Base-by-base conservation (phyloP, 2,888 invertebrate species). In the Sinhomidia bicolor region DNA sequence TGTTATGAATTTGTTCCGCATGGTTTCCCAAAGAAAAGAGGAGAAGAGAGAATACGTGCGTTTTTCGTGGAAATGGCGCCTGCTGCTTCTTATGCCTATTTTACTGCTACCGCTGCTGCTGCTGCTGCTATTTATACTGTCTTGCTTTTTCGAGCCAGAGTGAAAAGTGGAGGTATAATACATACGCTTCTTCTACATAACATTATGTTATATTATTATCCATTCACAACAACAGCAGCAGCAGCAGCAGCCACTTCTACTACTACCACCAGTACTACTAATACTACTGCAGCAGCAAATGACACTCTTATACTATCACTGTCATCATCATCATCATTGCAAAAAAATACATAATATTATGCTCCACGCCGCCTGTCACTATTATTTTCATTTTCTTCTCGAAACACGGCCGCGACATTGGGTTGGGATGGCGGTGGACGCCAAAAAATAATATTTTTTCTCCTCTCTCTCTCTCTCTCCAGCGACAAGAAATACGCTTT, bases 1-100 rank as follows among this genome's bases (percentile, higher is more conserved):
- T 91, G 91, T 91, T 91, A 90, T 91, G 91, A 91, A 91, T 91
- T 91, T 89, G 90, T 91, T 90, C 90, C 89, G 89, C 91, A 91
- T 90, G 88, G 89, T 83, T 90, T 89, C 86, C 87, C 80, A 88
- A 85, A 90, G 85, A 82, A 85, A 83, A 89, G 82, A n/a, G n/a
- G 74, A 78, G 60, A 17, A n/a, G 54, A n/a, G 65, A 89, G 60
- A 57, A 68, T 80, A 80, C 68, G 80, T 81, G 78, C 76, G 57
- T 20, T 47, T 78, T 78, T 17, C 17, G 32, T 26, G 47, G 32
- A 68, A 78, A 62, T 26, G 60, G 41, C 74, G 41, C 60, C 44
- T 80, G 82, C 68, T 68, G 54, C 57, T 78, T 47, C 29, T 62
- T 62, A 14, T 71, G n/a, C 5, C 23, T 17, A 12, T 14, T 62